phyloP scores from a whole-genome alignment of 2,797 vertebrate species.

The Phrynocephalus vlangalii region DNA sequence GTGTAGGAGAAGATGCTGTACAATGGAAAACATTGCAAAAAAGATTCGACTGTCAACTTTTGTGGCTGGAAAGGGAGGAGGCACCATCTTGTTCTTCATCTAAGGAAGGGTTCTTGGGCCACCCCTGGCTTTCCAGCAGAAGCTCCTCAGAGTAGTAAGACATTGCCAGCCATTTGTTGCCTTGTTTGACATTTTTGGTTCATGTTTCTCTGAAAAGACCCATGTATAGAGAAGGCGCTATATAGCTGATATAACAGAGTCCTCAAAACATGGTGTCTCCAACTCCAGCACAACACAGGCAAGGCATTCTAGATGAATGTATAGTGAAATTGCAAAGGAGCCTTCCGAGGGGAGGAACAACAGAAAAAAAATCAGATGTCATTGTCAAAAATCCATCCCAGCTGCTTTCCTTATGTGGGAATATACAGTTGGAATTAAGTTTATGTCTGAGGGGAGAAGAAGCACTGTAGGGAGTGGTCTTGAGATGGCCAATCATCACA shows the following conservation, averaged over 20 bases:
- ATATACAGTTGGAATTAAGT: background rate
- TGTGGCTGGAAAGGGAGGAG: background rate
- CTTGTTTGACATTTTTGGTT: background rate
- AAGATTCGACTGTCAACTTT: background rate
- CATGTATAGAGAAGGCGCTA: background rate
- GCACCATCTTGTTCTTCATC: background rate
- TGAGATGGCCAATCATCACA: background rate
- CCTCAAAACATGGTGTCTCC: background rate
- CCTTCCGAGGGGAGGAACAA: background rate
- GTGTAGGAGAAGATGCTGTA: background rate
- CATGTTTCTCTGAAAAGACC: background rate
- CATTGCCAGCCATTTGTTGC: background rate
- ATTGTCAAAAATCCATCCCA: too few relatives aligned
- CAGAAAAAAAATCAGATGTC: background rate
- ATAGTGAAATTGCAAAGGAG: background rate
- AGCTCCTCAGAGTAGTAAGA: background rate
- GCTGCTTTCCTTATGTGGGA: background rate
- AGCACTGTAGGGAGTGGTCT: background rate
- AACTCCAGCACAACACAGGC: background rate
- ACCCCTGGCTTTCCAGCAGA: background rate
- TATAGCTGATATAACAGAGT: background rate
- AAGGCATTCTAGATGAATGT: background rate
- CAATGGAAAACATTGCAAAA: background rate
- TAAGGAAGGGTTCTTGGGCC: background rate
- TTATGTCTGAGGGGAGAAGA: background rate